Percentiles rank a stretch among this genome's conserved stretches.
phyloP scores from a whole-genome alignment of 2,113 vertebrate genomes.

The Nyctibius bracteatus region DNA sequence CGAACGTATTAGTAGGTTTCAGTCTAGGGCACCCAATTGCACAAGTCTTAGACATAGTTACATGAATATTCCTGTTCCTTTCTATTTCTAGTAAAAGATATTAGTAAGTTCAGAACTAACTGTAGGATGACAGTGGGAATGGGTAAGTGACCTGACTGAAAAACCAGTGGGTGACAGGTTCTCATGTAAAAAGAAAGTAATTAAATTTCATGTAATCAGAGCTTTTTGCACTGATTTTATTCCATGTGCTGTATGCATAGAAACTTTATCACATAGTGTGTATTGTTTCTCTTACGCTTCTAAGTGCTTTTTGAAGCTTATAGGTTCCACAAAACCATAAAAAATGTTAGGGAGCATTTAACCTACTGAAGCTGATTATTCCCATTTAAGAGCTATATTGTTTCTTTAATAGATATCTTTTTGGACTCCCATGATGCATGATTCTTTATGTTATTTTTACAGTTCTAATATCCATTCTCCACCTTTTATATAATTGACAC shows the following conservation, averaged over 20 bases:
- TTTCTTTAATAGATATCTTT: not conserved
- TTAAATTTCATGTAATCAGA: not conserved
- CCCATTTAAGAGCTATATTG: not conserved
- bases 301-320: not conserved
- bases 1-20: not conserved
- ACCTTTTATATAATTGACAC: not conserved
- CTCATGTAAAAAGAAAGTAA: not conserved
- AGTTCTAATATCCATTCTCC: not conserved
- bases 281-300: not conserved
- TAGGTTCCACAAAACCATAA: not conserved
- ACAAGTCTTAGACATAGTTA: not conserved
- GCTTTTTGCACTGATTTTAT: not conserved
- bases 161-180: not conserved
- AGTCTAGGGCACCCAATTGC: not conserved
- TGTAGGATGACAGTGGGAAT: not conserved
- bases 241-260: fast-evolving
- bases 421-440: not conserved
- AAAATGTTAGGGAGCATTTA: not conserved
- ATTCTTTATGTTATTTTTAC: not conserved
- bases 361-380: not conserved
- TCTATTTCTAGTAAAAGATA: not conserved
- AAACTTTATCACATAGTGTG: not conserved
- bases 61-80: not conserved
- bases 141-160: not conserved
- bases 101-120: not conserved